Evolutionary conservation across 2,113 vertebrate species (phyloP).

Genomic region (Ameiurus melas): DNA sequence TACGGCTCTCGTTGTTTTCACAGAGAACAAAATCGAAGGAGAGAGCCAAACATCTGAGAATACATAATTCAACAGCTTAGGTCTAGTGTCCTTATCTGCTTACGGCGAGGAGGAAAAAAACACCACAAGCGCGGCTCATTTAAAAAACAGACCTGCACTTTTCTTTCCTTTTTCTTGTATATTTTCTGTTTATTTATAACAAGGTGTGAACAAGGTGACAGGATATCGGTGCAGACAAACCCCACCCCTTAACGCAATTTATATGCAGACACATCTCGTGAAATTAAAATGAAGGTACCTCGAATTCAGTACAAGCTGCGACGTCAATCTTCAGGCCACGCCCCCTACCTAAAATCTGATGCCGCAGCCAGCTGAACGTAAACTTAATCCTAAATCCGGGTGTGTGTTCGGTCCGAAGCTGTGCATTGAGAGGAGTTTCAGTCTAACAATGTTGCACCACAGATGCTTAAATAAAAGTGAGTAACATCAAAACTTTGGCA

Average conservation of each 20-base stretch:
- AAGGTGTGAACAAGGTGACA: not conserved
- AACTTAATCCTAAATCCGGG: not conserved
- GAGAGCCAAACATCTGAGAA: not conserved
- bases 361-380: not conserved
- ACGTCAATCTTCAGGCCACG: not conserved
- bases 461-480: not conserved
- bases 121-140: not conserved
- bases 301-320: not conserved
- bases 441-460: not conserved
- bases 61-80: slow-evolving; percentile 22
- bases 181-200: not conserved
- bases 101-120: not conserved
- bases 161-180: not conserved
- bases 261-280: not conserved
- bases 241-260: not conserved
- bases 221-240: too few species aligned
- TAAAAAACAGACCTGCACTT: not conserved
- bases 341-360: not conserved
- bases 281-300: not conserved
- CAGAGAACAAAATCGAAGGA: not conserved
- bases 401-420: not conserved
- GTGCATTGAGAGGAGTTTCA: not conserved
- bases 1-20: slow-evolving; percentile 3
- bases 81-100: not conserved
- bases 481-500: not conserved